Percentiles rank a stretch among this genome's conserved stretches.
phyloP scores from a whole-genome alignment of 2,797 vertebrate species.

The Uromys caudimaculatus region DNA sequence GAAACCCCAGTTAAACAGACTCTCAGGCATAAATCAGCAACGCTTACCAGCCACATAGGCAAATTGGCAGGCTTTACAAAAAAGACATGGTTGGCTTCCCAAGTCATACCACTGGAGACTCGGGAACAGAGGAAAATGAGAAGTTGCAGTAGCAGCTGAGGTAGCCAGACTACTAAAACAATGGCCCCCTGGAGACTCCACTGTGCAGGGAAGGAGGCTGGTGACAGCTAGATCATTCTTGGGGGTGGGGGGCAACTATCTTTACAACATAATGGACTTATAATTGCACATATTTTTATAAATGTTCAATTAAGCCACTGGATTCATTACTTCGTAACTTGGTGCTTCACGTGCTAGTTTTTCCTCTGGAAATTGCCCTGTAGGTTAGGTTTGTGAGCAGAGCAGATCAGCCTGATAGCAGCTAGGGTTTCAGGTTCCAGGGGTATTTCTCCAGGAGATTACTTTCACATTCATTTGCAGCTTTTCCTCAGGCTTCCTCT shows the following conservation, averaged over 20 bases:
- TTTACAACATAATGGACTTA: conserved; percentile 82
- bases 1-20: conserved; percentile 60
- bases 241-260: conserved; percentile 58
- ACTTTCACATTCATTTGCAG: conserved; percentile 53
- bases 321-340: conserved; percentile 83
- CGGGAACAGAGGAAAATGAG: conserved; percentile 72
- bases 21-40: conserved; percentile 18
- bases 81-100: conserved; percentile 56
- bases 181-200: conserved; percentile 65
- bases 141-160: conserved; percentile 55
- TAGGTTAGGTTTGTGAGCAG: not conserved
- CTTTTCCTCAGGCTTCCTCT: conserved; percentile 38
- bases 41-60: conserved; percentile 40
- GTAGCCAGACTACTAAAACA: conserved; percentile 74
- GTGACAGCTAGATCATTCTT: conserved; percentile 67
- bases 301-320: conserved; percentile 85
- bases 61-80: conserved; percentile 68
- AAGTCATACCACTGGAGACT: conserved; percentile 68
- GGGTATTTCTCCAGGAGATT: conserved; percentile 18
- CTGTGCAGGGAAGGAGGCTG: conserved; percentile 63
- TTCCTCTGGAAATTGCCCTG: conserved; percentile 60
- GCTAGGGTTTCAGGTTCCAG: conserved; percentile 41
- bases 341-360: conserved; percentile 68
- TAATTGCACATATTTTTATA: conserved; percentile 84
- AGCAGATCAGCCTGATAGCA: not conserved